A percentile compares a stretch with the other conserved stretches of the same genome.
phyloP scores from a whole-genome alignment of 2,797 vertebrate species.

The Hyperoplus immaculatus region DNA sequence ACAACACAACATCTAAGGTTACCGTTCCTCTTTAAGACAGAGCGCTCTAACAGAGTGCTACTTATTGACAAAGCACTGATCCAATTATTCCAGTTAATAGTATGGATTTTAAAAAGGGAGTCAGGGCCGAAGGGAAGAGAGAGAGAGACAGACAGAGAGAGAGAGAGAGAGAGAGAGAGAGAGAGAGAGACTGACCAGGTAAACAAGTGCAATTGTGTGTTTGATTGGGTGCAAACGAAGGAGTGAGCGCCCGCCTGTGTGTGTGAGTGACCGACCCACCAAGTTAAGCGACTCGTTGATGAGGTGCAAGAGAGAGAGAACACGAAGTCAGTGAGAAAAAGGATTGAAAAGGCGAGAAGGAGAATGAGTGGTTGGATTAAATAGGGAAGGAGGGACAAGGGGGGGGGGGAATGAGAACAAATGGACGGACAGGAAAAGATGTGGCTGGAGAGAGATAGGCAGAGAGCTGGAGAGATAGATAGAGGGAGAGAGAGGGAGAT shows the following conservation, averaged over 20 bases:
- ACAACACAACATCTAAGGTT: slow-evolving; percentile 3
- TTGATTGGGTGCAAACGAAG: slow-evolving; percentile 31
- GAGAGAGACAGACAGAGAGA: not conserved
- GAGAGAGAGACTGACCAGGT: not conserved
- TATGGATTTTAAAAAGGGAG: slow-evolving; percentile 50
- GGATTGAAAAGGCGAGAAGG: slow-evolving; percentile 44
- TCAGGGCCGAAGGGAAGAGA: not conserved
- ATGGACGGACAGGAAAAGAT: slow-evolving; percentile 50
- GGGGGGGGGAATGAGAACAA: slow-evolving; percentile 58
- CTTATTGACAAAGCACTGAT: slow-evolving; percentile 54
- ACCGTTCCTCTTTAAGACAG: not conserved
- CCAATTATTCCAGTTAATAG: slow-evolving; percentile 57
- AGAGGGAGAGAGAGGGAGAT: not conserved
- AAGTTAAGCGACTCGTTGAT: slow-evolving; percentile 43
- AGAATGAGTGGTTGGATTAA: slow-evolving; percentile 48
- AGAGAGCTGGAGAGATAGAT: not conserved
- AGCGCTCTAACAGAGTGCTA: slow-evolving; percentile 39
- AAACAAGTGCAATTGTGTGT: slow-evolving; percentile 30
- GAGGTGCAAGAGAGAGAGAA: slow-evolving; percentile 49
- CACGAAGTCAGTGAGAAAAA: slow-evolving; percentile 61
- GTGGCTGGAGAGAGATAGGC: slow-evolving; percentile 13
- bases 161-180: not conserved
- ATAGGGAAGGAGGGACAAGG: slow-evolving; percentile 35
- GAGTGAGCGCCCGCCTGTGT: not conserved
- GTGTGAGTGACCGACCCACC: slow-evolving; percentile 24